Evolutionary conservation across 2,797 vertebrate genomes (phyloP).

Genomic region (Gymnothorax javanicus): DNA sequence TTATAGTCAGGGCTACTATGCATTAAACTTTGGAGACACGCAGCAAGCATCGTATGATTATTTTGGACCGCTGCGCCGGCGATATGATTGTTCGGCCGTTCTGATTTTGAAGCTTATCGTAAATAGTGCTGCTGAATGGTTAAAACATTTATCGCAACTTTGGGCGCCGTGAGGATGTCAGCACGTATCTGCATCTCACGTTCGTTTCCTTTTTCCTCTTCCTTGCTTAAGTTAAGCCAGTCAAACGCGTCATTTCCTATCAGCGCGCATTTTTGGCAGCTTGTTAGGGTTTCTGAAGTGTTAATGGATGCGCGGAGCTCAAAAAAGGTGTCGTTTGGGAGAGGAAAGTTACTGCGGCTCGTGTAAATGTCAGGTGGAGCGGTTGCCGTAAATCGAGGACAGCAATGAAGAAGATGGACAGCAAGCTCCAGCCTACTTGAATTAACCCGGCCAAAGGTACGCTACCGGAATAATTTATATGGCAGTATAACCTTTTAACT

Average conservation of each 20-base stretch:
- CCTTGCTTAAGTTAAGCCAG: conserved; percentile 13
- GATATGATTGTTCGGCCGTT: background rate
- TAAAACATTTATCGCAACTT: background rate
- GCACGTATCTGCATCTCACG: background rate
- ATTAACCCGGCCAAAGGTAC: background rate
- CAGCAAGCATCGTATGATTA: background rate
- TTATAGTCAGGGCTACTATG: background rate
- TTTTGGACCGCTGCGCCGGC: background rate
- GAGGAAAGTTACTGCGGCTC: background rate
- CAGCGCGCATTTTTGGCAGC: conserved; percentile 21
- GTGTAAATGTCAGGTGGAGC: background rate
- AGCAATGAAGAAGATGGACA: background rate
- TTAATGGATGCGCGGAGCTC: background rate
- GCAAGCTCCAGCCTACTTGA: background rate
- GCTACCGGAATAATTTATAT: background rate
- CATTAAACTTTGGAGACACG: background rate
- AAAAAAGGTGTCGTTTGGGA: background rate
- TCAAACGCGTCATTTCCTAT: conserved; percentile 24
- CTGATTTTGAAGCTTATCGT: background rate
- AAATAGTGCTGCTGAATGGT: background rate
- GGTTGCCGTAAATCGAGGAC: background rate
- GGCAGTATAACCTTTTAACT: background rate
- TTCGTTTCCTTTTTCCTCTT: conserved; percentile 18
- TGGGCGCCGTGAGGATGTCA: background rate
- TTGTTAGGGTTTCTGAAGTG: background rate